A percentile compares a stretch with the other conserved stretches of the same genome.
Evolutionary conservation across 1,140 invertebrate genomes (phyloP).

Genomic region (Zaprionus africanus): DNA sequence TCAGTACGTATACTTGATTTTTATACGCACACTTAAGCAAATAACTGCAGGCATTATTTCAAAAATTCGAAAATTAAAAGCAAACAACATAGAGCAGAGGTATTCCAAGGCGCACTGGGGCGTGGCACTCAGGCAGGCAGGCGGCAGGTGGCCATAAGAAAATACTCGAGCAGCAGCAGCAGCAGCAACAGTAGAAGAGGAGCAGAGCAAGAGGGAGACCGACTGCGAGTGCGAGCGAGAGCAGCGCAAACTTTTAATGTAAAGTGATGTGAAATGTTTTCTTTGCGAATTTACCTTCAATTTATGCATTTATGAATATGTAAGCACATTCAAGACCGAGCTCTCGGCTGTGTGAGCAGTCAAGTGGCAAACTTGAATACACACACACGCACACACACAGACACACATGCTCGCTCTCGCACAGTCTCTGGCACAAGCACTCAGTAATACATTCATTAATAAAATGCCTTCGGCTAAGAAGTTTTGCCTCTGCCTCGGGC

Average conservation of each 20-base stretch:
- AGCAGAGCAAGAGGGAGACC: slow-evolving; percentile 25
- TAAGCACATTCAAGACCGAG: slow-evolving; percentile 66
- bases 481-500: slow-evolving; percentile 48
- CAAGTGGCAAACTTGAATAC: slow-evolving; percentile 67
- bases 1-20: slow-evolving; percentile 83
- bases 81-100: slow-evolving; percentile 64
- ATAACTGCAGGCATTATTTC: slow-evolving; percentile 82
- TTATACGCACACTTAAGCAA: slow-evolving; percentile 83
- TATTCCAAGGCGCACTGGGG: background rate
- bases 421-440: slow-evolving; percentile 29
- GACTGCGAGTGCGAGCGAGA: background rate
- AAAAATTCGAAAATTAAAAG: slow-evolving; percentile 83
- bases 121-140: slow-evolving; percentile 6
- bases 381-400: slow-evolving; percentile 41
- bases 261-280: slow-evolving; percentile 82
- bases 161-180: slow-evolving; percentile 49
- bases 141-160: slow-evolving; percentile 61
- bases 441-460: slow-evolving; percentile 70
- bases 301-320: slow-evolving; percentile 83
- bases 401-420: background rate
- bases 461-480: slow-evolving; percentile 79
- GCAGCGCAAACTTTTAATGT: slow-evolving; percentile 68
- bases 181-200: background rate
- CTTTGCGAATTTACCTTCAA: slow-evolving; percentile 82
- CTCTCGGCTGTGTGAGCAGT: slow-evolving; percentile 62